Conservation (phyloP, 2,888 invertebrate species). For the Conistra vaccinii region DNA sequence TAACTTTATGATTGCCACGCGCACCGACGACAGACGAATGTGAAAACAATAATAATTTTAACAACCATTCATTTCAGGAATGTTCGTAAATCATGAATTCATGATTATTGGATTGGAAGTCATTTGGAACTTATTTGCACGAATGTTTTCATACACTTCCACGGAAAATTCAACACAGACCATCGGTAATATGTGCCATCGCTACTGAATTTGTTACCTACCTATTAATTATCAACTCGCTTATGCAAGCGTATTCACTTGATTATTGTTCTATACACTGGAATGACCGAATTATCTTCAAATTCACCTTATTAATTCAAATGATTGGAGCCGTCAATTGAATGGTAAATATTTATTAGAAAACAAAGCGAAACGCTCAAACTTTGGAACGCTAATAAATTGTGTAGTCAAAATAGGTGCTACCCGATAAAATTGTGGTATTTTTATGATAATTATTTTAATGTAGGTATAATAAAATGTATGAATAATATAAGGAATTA, state of each 20-base stretch:
- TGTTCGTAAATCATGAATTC: not conserved
- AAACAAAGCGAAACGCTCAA: conserved; percentile 5
- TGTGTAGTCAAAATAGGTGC: not conserved
- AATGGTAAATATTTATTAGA: conserved; percentile 3
- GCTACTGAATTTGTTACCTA: not conserved
- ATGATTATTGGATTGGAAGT: not conserved
- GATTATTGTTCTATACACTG: not conserved
- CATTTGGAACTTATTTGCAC: not conserved
- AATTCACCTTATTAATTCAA: conserved; percentile 34
- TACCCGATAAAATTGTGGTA: not conserved
- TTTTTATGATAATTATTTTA: not conserved
- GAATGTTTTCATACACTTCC: conserved; percentile 5
- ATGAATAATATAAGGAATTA: not conserved
- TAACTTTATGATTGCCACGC: not conserved
- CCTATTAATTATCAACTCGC: not conserved
- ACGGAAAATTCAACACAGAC: not conserved
- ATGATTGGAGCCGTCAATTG: not conserved
- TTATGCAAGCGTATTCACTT: conserved; percentile 2
- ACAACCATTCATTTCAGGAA: conserved; percentile 22
- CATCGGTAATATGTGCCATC: no score
- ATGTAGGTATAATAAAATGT: not conserved
- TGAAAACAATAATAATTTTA: conserved; percentile 10
- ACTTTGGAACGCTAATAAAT: conserved; percentile 15
- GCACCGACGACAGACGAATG: not conserved
- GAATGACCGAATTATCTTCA: not conserved